These are phyloP conservation scores for Neodiprion fabricii DNA, from an alignment of 1,140 invertebrate species.

Conservation along the genomic window DNA sequence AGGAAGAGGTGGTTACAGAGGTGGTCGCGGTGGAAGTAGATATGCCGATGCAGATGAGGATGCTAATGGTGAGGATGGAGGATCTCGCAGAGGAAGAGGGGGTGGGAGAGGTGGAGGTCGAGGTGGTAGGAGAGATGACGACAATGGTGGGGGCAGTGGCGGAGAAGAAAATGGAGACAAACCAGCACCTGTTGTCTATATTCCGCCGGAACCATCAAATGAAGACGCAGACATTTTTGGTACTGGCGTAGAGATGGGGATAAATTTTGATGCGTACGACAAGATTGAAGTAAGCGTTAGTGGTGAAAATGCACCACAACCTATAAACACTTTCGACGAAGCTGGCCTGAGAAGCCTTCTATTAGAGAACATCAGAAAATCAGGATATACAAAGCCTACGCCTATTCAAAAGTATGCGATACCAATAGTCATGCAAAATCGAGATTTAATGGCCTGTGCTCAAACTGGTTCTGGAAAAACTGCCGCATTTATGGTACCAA, in stretches of 20 bases:
- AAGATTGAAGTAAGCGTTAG: constrained; percentile 80
- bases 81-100: neutral
- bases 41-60: constrained; percentile 1
- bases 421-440: constrained; percentile 77
- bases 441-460: constrained; percentile 96
- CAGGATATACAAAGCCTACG: constrained; percentile 86
- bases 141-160: constrained; percentile 15
- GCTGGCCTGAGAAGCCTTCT: constrained; percentile 73
- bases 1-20: constrained; percentile 5
- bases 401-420: constrained; percentile 93
- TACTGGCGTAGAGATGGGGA: constrained; percentile 75
- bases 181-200: constrained; percentile 66
- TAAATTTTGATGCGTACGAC: constrained; percentile 91
- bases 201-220: constrained; percentile 78
- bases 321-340: constrained; percentile 75
- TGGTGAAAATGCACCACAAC: constrained; percentile 70
- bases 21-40: neutral
- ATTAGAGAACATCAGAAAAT: constrained; percentile 79
- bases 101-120: constrained; percentile 11
- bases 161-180: constrained; percentile 32
- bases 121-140: constrained; percentile 10
- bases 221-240: constrained; percentile 78
- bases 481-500: constrained; percentile 91
- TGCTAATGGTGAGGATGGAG: constrained; percentile 9
- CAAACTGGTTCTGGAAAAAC: constrained; percentile 99